These are phyloP conservation scores for Papilio demoleus DNA, from an alignment of 2,888 invertebrate genomes.

Conservation along the genomic window DNA sequence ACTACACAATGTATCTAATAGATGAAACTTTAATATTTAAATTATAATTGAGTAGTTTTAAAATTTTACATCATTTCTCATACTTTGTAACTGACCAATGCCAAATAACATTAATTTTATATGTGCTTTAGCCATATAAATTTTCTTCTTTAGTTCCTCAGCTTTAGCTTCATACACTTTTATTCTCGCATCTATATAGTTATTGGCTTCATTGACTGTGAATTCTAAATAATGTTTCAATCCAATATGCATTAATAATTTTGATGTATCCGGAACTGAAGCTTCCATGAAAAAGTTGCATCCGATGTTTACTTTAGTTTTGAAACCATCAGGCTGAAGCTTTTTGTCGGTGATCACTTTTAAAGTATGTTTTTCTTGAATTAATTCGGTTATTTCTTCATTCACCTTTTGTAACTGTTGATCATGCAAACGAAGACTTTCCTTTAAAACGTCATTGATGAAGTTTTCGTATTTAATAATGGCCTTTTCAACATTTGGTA, in stretches of 20 bases:
- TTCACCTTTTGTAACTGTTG: slow-evolving; percentile 85
- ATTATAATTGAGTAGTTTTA: neutral
- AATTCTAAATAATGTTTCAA: slow-evolving; percentile 90
- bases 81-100: slow-evolving; percentile 83
- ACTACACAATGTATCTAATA: neutral
- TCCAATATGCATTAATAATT: slow-evolving; percentile 89
- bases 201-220: slow-evolving; percentile 87
- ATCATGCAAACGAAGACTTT: slow-evolving; percentile 86
- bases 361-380: slow-evolving; percentile 88
- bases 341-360: slow-evolving; percentile 84
- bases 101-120: slow-evolving; percentile 90
- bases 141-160: slow-evolving; percentile 85
- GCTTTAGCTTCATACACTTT: slow-evolving; percentile 85
- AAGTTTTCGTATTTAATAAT: slow-evolving; percentile 86
- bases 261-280: slow-evolving; percentile 85
- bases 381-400: slow-evolving; percentile 87
- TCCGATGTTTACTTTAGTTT: slow-evolving; percentile 89
- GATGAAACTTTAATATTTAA: neutral
- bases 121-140: slow-evolving; percentile 88
- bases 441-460: slow-evolving; percentile 90
- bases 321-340: slow-evolving; percentile 74
- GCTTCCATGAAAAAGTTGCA: slow-evolving; percentile 93
- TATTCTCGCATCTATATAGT: slow-evolving; percentile 87
- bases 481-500: slow-evolving; percentile 54
- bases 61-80: slow-evolving; percentile 37